Evolutionary conservation across 2,113 vertebrate species (phyloP).

Genomic region (Archocentrus centrarchus): DNA sequence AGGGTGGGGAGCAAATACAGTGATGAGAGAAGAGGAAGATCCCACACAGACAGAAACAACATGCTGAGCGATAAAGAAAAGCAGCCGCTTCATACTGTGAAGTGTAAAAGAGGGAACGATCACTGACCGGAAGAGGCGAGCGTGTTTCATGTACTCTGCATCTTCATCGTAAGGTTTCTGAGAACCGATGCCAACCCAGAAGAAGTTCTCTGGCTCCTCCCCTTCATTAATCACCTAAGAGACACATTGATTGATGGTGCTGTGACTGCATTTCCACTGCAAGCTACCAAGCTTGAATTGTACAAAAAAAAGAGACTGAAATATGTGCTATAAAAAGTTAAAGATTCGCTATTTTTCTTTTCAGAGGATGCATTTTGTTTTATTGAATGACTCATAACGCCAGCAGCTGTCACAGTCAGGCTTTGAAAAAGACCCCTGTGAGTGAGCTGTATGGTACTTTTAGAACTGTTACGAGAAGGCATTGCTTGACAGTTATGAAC

Average conservation of each 20-base stretch:
- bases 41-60: background rate
- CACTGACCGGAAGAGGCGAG: conserved; percentile 92
- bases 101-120: accelerated
- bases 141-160: conserved; percentile 95
- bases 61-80: background rate
- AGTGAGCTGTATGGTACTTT: background rate
- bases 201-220: conserved; percentile 98
- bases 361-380: background rate
- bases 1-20: background rate
- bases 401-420: background rate
- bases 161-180: conserved; percentile 95
- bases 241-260: background rate
- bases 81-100: background rate
- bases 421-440: background rate
- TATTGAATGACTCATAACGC: background rate
- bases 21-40: background rate
- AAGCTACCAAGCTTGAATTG: too few species aligned
- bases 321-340: background rate
- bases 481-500: too few species aligned
- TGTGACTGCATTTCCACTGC: background rate
- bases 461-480: background rate
- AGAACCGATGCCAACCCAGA: conserved; percentile 96
- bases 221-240: conserved; percentile 95
- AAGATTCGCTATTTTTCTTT: background rate
- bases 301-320: too few species aligned